These are phyloP conservation scores for Epinotia nisella DNA, from an alignment of 2,888 invertebrate species.

Conservation along the genomic window DNA sequence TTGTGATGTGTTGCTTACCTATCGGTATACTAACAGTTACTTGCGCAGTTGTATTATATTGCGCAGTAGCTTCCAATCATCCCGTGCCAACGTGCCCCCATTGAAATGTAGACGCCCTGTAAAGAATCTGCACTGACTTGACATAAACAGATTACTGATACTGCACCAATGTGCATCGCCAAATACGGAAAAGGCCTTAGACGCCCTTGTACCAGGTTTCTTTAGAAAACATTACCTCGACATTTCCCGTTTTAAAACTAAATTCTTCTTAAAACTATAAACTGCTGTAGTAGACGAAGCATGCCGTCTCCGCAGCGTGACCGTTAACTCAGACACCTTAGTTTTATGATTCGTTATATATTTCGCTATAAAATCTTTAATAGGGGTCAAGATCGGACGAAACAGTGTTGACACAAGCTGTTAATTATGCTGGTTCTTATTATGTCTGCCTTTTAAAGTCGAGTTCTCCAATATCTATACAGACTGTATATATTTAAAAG, in stretches of 20 bases:
- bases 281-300: slow-evolving; percentile 24
- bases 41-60: too few relatives aligned
- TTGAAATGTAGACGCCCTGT: too few relatives aligned
- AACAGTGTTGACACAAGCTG: neutral
- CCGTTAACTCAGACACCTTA: slow-evolving; percentile 20
- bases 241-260: neutral
- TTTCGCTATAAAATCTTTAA: slow-evolving; percentile 23
- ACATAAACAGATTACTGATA: too few relatives aligned
- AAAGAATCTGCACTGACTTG: too few relatives aligned
- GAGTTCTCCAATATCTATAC: too few relatives aligned
- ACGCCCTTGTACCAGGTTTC: neutral
- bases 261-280: slow-evolving; percentile 12
- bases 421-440: neutral
- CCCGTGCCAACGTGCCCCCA: too few relatives aligned
- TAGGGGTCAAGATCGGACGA: slow-evolving; percentile 26
- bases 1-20: too few relatives aligned
- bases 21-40: too few relatives aligned
- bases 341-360: slow-evolving; percentile 27
- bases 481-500: too few relatives aligned
- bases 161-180: too few relatives aligned
- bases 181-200: neutral
- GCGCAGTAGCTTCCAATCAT: too few relatives aligned
- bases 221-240: neutral
- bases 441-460: neutral
- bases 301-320: slow-evolving; percentile 2